Conservation (phyloP, 2,797 vertebrate genomes). For the Okamejei kenojei region DNA sequence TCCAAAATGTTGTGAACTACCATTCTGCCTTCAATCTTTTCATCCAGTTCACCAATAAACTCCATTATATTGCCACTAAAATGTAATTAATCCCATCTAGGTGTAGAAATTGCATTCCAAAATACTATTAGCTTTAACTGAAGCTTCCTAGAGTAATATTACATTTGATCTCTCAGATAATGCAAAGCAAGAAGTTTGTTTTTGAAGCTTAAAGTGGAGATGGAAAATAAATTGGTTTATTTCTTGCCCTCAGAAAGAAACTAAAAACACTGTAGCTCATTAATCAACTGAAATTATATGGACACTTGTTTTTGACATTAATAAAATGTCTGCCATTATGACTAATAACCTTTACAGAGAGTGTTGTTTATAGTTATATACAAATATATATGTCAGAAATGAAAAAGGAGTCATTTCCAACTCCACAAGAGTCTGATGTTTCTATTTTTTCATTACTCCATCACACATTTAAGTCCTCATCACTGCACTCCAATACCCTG, state of each 20-base stretch:
- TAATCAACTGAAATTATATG: conserved; percentile 14
- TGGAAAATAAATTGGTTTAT: conserved; percentile 23
- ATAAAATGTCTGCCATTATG: conserved; percentile 5
- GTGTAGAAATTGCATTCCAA: not conserved
- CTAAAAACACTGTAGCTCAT: not conserved
- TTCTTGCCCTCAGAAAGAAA: not conserved
- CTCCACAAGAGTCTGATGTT: not conserved
- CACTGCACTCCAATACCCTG: not conserved
- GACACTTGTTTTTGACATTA: not conserved
- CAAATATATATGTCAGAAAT: not conserved
- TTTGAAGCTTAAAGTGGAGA: conserved; percentile 11
- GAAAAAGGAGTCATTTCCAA: not conserved
- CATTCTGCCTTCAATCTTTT: not conserved
- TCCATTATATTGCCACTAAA: not conserved
- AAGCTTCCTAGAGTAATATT: not conserved
- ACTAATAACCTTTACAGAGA: conserved; percentile 14
- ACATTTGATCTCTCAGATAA: not conserved
- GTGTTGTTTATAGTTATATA: not conserved
- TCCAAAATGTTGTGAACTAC: not conserved
- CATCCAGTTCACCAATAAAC: not conserved
- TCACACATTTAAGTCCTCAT: not conserved
- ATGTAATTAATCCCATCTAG: not conserved
- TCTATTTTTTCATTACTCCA: not conserved
- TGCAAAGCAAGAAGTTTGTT: not conserved
- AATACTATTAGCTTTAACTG: not conserved